Conservation (phyloP, 2,797 vertebrate species). For the Merluccius polli region DNA sequence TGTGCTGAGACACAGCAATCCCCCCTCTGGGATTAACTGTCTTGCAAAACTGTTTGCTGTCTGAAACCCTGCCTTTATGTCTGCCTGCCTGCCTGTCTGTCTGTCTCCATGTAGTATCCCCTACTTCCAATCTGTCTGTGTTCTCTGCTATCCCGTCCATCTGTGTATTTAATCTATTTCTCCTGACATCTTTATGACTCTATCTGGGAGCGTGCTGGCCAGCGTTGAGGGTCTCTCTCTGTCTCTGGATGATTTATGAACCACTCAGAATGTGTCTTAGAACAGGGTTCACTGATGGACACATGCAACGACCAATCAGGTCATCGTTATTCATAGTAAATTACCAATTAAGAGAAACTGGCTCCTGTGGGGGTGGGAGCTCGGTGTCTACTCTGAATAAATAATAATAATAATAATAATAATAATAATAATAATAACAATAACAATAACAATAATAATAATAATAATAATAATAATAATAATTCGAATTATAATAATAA, state of each 20-base stretch:
- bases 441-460: not conserved
- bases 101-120: not conserved
- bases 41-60: conserved; percentile 18
- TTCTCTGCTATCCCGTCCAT: not conserved
- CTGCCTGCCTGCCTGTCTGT: not conserved
- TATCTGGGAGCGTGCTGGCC: too few relatives aligned
- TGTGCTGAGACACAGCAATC: too few relatives aligned
- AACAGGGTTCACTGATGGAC: not conserved
- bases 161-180: not conserved
- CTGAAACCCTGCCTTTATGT: not conserved
- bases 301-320: not conserved
- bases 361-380: not conserved
- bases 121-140: not conserved
- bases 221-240: too few relatives aligned
- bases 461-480: not conserved
- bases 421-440: not conserved
- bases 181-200: too few relatives aligned
- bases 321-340: not conserved
- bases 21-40: too few relatives aligned
- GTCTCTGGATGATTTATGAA: too few relatives aligned
- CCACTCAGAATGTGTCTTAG: not conserved
- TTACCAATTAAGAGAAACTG: not conserved
- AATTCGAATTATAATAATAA: not conserved
- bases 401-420: not conserved
- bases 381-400: not conserved